Evolutionary conservation across 2,113 vertebrate genomes (phyloP).

Genomic region (Silurus glanis): DNA sequence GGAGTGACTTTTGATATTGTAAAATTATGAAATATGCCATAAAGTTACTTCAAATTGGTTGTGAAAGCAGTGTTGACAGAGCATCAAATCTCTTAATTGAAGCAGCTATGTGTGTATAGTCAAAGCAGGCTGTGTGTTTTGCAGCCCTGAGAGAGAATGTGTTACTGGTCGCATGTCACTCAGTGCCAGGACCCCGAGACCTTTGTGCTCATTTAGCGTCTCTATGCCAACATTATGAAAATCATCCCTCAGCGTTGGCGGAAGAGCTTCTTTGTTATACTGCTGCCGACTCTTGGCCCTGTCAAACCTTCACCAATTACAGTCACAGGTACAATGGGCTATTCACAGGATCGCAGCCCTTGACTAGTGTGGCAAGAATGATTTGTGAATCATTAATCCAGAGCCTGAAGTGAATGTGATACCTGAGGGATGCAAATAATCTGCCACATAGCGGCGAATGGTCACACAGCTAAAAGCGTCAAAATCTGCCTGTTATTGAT

Average conservation of each 20-base stretch:
- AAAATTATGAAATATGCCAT: constrained; percentile 60
- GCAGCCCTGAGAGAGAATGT: constrained; percentile 78
- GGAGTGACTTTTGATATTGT: constrained; percentile 61
- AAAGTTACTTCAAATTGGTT: constrained; percentile 68
- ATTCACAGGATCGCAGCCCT: constrained; percentile 98
- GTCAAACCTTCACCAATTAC: constrained; percentile 99
- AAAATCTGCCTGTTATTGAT: constrained; percentile 63
- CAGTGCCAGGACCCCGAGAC: constrained; percentile 94
- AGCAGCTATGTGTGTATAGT: constrained; percentile 69
- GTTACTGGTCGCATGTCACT: constrained; percentile 94
- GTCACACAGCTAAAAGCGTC: constrained; percentile 85
- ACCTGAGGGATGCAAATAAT: constrained; percentile 99
- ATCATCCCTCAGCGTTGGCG: constrained; percentile 97
- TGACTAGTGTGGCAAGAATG: constrained; percentile 93
- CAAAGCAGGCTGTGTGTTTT: constrained; percentile 74
- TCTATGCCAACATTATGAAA: constrained; percentile 97
- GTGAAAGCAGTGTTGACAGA: constrained; percentile 65
- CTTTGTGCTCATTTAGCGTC: constrained; percentile 93
- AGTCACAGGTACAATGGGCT: constrained; percentile 98
- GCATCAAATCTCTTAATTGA: constrained; percentile 75
- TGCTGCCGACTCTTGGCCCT: constrained; percentile 92
- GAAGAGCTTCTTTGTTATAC: constrained; percentile 97
- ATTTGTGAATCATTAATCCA: constrained; percentile 99
- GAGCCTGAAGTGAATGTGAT: constrained; percentile 88
- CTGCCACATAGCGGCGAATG: constrained; percentile 84